These are phyloP conservation scores for Metallyticus violacea DNA, from an alignment of 2,888 invertebrate genomes.

Conservation along the genomic window DNA sequence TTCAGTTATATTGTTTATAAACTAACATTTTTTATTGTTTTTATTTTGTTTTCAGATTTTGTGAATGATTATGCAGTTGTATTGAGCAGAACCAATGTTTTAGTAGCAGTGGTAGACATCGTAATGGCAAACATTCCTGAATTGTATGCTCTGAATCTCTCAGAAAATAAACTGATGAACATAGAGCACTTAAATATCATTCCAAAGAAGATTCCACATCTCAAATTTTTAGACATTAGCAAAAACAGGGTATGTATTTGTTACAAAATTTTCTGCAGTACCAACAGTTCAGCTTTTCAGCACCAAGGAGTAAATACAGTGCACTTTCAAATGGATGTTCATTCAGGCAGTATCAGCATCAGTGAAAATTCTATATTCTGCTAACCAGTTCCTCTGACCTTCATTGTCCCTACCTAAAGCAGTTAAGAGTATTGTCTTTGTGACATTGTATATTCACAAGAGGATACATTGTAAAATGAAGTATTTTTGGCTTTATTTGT, in stretches of 20 bases:
- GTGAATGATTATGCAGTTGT: constrained; percentile 62
- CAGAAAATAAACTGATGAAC: constrained; percentile 70
- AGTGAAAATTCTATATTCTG: too few relatives aligned
- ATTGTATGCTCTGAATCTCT: constrained; percentile 74
- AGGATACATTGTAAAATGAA: too few relatives aligned
- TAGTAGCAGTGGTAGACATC: constrained; percentile 72
- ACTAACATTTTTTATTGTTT: constrained; percentile 20
- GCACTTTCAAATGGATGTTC: too few relatives aligned
- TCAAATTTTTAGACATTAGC: constrained; percentile 76
- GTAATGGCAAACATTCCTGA: constrained; percentile 82
- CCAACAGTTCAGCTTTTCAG: not conserved
- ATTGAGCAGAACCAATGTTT: constrained; percentile 67
- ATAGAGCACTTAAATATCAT: constrained; percentile 67
- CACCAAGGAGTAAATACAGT: too few relatives aligned
- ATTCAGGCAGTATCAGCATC: too few relatives aligned
- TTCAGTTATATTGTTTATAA: too few relatives aligned
- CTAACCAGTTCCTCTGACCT: too few relatives aligned
- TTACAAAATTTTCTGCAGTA: not conserved
- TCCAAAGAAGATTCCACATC: constrained; percentile 61
- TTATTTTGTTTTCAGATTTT: constrained; percentile 53
- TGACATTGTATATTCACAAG: too few relatives aligned
- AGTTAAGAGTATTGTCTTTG: too few relatives aligned
- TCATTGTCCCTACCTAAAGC: too few relatives aligned
- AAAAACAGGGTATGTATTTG: constrained; percentile 68
- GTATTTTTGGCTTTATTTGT: too few relatives aligned